phyloP scores from a whole-genome alignment of 2,113 vertebrate species.

The Syngnathus scovelli region DNA sequence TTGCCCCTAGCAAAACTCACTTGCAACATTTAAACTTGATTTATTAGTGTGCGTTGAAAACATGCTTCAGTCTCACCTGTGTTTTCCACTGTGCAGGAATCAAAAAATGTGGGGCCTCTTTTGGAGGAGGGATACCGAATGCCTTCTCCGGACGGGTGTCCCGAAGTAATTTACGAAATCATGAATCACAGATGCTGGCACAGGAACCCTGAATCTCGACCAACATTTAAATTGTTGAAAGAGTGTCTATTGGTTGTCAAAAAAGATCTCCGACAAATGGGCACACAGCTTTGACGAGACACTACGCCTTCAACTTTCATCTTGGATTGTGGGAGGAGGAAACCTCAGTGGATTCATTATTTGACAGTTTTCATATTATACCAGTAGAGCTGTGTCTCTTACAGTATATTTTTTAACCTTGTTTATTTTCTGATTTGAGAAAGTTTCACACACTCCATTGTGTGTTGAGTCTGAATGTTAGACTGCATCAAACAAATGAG shows the following conservation, averaged over 20 bases:
- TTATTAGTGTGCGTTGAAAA: background rate
- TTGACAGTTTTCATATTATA: slow-evolving; percentile 8
- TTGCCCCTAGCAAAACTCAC: background rate
- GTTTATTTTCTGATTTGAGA: background rate
- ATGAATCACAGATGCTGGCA: slow-evolving; percentile 94
- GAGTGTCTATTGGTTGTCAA: slow-evolving; percentile 85
- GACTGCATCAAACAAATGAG: background rate
- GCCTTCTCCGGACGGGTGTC: slow-evolving; percentile 89
- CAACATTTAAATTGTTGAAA: slow-evolving; percentile 83
- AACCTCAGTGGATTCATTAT: slow-evolving; percentile 11
- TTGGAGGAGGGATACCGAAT: slow-evolving; percentile 97
- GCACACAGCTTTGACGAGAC: slow-evolving; percentile 25
- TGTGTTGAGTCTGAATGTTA: slow-evolving; percentile 26
- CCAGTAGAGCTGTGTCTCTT: slow-evolving; percentile 13
- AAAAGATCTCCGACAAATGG: slow-evolving; percentile 59
- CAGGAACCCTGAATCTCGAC: slow-evolving; percentile 78
- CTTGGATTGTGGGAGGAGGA: slow-evolving; percentile 13
- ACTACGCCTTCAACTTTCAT: slow-evolving; percentile 15
- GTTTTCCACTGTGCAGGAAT: slow-evolving; percentile 67
- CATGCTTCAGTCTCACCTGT: background rate
- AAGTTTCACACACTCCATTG: background rate
- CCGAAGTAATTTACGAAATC: slow-evolving; percentile 83
- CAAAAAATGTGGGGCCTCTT: slow-evolving; percentile 90
- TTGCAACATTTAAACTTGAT: background rate
- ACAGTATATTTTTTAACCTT: slow-evolving; percentile 1